Evolutionary conservation across 2,888 invertebrate species (phyloP).

Genomic region (Tillus elongatus): DNA sequence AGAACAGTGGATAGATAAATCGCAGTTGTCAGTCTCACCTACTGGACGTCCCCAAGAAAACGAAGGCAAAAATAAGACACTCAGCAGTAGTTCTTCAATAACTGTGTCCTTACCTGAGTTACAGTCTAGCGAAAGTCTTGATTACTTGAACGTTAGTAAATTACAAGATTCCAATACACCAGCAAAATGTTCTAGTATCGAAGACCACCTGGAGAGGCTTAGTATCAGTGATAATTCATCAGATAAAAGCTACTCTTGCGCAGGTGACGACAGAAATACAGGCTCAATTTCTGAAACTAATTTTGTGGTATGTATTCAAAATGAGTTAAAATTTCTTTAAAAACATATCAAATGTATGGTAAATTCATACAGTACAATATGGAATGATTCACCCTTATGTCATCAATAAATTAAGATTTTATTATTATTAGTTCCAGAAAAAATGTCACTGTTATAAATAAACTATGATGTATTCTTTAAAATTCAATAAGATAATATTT

Average conservation of each 20-base stretch:
- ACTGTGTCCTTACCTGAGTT: neutral
- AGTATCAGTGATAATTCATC: conserved; percentile 35
- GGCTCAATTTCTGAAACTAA: conserved; percentile 13
- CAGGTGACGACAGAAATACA: conserved; percentile 25
- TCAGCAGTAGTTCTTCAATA: conserved; percentile 4
- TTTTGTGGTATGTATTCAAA: no score
- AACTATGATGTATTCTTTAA: no score
- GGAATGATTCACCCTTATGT: no score
- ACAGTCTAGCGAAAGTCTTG: conserved; percentile 14
- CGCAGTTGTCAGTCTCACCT: conserved; percentile 35
- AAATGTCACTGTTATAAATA: no score
- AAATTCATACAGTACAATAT: no score
- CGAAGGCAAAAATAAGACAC: conserved; percentile 23
- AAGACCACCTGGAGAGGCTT: conserved; percentile 30
- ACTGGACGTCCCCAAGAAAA: conserved; percentile 24
- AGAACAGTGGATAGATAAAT: conserved; percentile 40
- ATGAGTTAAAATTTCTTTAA: no score
- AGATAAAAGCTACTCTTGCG: conserved; percentile 32
- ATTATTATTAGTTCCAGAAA: no score
- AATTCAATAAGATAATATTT: no score
- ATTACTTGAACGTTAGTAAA: conserved; percentile 23
- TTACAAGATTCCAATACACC: conserved; percentile 20
- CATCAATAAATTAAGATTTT: no score
- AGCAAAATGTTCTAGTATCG: conserved; percentile 26
- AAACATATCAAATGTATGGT: no score